Conservation (phyloP, 1,140 invertebrate genomes). For the Orchestia grillus region DNA sequence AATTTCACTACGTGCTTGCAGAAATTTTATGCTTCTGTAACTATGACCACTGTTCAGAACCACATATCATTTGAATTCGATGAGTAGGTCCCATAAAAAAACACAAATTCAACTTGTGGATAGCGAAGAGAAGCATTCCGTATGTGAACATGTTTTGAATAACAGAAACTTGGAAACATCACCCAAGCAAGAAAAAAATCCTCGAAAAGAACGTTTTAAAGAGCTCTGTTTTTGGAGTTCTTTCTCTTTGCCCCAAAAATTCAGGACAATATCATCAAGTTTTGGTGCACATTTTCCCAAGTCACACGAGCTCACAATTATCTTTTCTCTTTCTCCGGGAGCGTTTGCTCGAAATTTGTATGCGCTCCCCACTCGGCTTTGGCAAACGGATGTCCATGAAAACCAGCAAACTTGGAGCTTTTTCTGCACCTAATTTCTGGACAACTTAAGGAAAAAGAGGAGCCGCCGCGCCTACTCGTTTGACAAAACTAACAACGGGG, state of each 20-base stretch:
- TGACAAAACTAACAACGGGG: constrained; percentile 45
- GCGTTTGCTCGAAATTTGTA: constrained; percentile 23
- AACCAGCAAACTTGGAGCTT: constrained; percentile 49
- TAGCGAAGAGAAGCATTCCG: background rate
- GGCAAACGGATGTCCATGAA: constrained; percentile 53
- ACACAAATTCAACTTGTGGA: background rate
- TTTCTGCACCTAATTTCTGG: constrained; percentile 50
- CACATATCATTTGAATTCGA: no score
- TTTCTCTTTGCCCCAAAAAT: background rate
- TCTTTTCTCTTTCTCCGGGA: background rate
- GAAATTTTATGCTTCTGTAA: no score
- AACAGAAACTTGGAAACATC: background rate
- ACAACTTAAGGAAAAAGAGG: constrained; percentile 44
- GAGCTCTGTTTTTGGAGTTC: background rate
- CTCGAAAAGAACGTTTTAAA: background rate
- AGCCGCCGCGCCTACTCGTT: constrained; percentile 28
- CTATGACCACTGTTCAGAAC: no score
- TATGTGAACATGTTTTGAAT: background rate
- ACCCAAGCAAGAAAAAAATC: background rate
- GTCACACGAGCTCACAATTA: constrained; percentile 45
- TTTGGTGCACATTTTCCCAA: constrained; percentile 30
- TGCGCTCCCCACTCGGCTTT: constrained; percentile 33
- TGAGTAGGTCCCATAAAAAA: background rate
- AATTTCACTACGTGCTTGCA: no score
- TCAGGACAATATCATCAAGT: constrained; percentile 24